These are phyloP conservation scores for Caenorhabditis inopinata DNA, from an alignment of 1,140 invertebrate genomes.

Conservation along the genomic window DNA sequence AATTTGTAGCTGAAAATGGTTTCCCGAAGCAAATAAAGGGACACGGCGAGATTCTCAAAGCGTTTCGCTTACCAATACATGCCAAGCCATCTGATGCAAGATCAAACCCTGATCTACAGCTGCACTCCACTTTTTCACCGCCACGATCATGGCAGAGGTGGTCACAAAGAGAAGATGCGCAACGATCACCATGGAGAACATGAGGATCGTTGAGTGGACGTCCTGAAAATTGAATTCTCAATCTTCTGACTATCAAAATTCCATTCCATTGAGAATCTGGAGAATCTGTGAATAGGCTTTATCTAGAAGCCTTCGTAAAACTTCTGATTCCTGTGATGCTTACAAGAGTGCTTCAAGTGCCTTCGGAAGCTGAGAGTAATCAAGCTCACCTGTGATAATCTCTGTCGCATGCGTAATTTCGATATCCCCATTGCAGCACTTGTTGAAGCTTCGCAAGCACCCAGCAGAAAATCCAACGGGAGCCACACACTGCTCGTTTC, in stretches of 20 bases:
- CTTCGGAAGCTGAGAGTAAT: too few relatives aligned
- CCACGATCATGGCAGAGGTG: constrained; percentile 60
- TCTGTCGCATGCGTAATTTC: background rate
- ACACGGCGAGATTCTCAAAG: too few relatives aligned
- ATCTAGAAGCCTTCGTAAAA: too few relatives aligned
- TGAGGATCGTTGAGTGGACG: background rate
- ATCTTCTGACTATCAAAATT: too few relatives aligned
- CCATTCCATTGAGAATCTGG: too few relatives aligned
- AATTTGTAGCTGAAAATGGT: background rate
- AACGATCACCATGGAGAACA: constrained; percentile 42
- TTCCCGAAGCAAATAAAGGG: too few relatives aligned
- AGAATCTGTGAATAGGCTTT: too few relatives aligned
- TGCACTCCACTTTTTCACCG: constrained; percentile 58
- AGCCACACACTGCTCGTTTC: constrained; percentile 56
- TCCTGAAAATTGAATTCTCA: too few relatives aligned
- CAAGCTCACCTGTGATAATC: background rate
- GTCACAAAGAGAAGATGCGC: constrained; percentile 53
- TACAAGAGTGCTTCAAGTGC: too few relatives aligned
- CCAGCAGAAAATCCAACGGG: constrained; percentile 60
- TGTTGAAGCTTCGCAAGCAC: constrained; percentile 62
- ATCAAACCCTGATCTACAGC: constrained; percentile 59
- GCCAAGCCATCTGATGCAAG: constrained; percentile 57
- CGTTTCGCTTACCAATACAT: constrained; percentile 54
- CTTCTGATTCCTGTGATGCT: too few relatives aligned
- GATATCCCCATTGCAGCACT: constrained; percentile 54